Conservation (phyloP, 23 tunicate genomes). For the Aplidium turbinatum region DNA sequence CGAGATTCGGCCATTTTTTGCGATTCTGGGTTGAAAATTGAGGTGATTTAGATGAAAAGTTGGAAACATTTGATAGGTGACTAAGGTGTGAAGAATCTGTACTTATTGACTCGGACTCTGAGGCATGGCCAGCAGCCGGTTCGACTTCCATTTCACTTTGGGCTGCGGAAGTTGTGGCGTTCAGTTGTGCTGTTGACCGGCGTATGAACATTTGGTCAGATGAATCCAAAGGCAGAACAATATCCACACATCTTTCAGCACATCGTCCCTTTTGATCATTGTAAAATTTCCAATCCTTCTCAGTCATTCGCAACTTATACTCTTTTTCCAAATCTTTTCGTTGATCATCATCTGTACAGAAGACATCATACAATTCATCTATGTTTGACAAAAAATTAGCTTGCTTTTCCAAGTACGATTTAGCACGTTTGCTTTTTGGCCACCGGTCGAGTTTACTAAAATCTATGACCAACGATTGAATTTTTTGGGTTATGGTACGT, state of each 20-base stretch:
- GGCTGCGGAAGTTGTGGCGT: not conserved
- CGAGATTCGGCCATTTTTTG: conserved; percentile 22
- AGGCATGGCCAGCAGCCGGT: not conserved
- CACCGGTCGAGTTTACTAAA: conserved; percentile 19
- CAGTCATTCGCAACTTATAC: conserved; percentile 19
- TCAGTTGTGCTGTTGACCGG: not conserved
- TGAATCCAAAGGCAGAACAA: not conserved
- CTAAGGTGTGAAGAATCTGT: not conserved
- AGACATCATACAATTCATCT: conserved; percentile 3
- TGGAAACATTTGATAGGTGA: too few species aligned
- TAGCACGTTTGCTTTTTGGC: not conserved
- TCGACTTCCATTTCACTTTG: not conserved
- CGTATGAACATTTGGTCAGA: not conserved
- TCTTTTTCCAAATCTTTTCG: conserved; percentile 20
- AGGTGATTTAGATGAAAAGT: too few species aligned
- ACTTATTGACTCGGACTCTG: not conserved
- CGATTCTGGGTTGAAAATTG: conserved; percentile 41
- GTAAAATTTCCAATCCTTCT: conserved; percentile 30
- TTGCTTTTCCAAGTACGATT: conserved; percentile 2
- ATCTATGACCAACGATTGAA: not conserved
- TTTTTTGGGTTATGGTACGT: conserved; percentile 6
- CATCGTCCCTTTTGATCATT: conserved; percentile 24
- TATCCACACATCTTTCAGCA: conserved; percentile 17
- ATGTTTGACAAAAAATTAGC: not conserved
- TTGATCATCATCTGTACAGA: conserved; percentile 13